Evolutionary conservation across 2,888 invertebrate genomes (phyloP).

Genomic region (Lordiphosa fenestrarum): DNA sequence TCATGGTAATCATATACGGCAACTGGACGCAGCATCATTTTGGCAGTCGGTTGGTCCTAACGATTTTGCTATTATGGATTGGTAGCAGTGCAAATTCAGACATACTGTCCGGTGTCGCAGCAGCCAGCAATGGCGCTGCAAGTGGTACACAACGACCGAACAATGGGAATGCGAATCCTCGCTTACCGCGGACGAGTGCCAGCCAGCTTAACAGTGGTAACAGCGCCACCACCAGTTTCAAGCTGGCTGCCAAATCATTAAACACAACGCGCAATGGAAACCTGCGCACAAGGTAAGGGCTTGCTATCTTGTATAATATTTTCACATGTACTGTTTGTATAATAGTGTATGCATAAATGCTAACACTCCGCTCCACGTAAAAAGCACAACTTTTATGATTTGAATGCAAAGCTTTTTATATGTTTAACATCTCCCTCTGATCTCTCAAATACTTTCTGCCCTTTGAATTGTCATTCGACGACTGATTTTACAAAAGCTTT

Average conservation of each 20-base stretch:
- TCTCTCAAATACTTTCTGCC: too few relatives aligned
- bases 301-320: conserved; percentile 18
- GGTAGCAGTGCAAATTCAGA: conserved; percentile 21
- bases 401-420: too few relatives aligned
- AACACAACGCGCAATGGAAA: conserved; percentile 80
- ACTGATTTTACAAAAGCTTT: too few relatives aligned
- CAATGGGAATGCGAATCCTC: conserved; percentile 80
- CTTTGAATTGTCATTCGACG: too few relatives aligned
- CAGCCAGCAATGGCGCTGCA: conserved; percentile 43
- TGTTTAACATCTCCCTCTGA: too few relatives aligned
- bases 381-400: too few relatives aligned
- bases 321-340: conserved; percentile 10
- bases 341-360: background rate
- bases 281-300: conserved; percentile 79
- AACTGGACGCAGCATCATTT: conserved; percentile 17
- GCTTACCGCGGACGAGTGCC: conserved; percentile 83
- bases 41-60: conserved; percentile 31
- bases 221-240: conserved; percentile 65
- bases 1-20: conserved; percentile 37
- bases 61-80: conserved; percentile 34
- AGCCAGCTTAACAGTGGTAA: conserved; percentile 81
- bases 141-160: conserved; percentile 73
- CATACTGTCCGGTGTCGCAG: conserved; percentile 33
- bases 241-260: conserved; percentile 76
- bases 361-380: background rate